These are phyloP conservation scores for Hemibagrus guttatus DNA, from an alignment of 2,797 vertebrate species.

Conservation along the genomic window DNA sequence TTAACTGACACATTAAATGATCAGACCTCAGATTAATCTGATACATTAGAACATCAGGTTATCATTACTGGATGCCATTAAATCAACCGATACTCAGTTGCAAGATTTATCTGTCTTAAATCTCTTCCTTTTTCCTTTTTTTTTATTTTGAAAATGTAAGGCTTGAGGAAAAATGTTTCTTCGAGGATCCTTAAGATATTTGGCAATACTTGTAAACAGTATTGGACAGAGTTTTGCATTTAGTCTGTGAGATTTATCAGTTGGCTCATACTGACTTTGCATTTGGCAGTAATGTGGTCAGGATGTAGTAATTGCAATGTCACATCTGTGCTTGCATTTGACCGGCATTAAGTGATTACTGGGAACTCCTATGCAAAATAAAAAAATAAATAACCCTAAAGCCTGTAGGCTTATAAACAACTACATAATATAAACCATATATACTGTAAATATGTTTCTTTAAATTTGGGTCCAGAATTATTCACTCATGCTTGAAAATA, in stretches of 20 bases:
- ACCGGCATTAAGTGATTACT: conserved; percentile 46
- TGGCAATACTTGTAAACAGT: not conserved
- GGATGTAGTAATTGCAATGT: conserved; percentile 12
- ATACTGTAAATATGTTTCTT: not conserved
- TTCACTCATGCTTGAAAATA: not conserved
- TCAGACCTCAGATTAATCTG: too few species aligned
- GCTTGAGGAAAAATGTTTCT: not conserved
- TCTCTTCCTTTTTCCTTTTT: not conserved
- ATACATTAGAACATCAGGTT: too few species aligned
- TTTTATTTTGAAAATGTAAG: not conserved
- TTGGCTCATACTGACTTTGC: not conserved
- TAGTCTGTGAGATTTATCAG: not conserved
- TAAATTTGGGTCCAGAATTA: not conserved
- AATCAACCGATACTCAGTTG: not conserved
- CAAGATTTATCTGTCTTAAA: not conserved
- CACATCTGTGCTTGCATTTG: conserved; percentile 22
- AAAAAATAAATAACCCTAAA: conserved; percentile 16
- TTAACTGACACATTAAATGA: not conserved
- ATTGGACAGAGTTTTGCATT: not conserved
- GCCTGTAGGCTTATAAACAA: conserved; percentile 23
- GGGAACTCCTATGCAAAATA: conserved; percentile 37
- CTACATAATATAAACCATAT: conserved; percentile 36
- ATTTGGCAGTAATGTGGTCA: conserved; percentile 14
- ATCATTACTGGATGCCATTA: too few species aligned
- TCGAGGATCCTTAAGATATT: not conserved